Evolutionary conservation across 2,888 invertebrate genomes (phyloP).

Genomic region (Drosophila longiperda): DNA sequence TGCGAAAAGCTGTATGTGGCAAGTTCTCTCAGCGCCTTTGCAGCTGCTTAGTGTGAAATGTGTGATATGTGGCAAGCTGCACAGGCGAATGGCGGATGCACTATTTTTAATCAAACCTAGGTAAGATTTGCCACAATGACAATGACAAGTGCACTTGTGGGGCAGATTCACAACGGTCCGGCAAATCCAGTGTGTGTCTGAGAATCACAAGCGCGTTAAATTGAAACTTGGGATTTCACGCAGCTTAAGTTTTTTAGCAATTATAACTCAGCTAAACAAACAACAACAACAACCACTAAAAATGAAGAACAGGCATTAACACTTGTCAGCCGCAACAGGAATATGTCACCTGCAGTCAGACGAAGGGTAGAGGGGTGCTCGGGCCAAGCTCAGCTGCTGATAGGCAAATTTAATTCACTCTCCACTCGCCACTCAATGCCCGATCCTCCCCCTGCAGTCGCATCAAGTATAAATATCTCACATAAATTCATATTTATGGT

Average conservation of each 20-base stretch:
- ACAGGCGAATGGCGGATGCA: slow-evolving; percentile 57
- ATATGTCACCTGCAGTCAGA: slow-evolving; percentile 71
- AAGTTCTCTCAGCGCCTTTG: slow-evolving; percentile 19
- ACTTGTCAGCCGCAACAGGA: slow-evolving; percentile 72
- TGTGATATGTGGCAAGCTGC: slow-evolving; percentile 45
- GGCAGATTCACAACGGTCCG: slow-evolving; percentile 20
- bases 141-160: slow-evolving; percentile 68
- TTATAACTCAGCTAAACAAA: slow-evolving; percentile 47
- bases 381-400: slow-evolving; percentile 8
- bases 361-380: slow-evolving; percentile 6
- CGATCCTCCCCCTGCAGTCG: slow-evolving; percentile 3
- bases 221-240: slow-evolving; percentile 85
- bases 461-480: slow-evolving; percentile 59
- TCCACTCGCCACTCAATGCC: slow-evolving; percentile 27
- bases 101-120: slow-evolving; percentile 57
- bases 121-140: slow-evolving; percentile 62
- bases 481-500: slow-evolving; percentile 84
- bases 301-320: slow-evolving; percentile 60
- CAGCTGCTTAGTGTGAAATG: slow-evolving; percentile 75
- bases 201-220: slow-evolving; percentile 84
- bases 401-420: slow-evolving; percentile 67
- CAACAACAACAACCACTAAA: slow-evolving; percentile 50
- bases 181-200: slow-evolving; percentile 46
- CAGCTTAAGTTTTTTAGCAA: slow-evolving; percentile 84
- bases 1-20: slow-evolving; percentile 4